Conservation (phyloP, 2,113 vertebrate genomes). For the Percina caprodes region DNA sequence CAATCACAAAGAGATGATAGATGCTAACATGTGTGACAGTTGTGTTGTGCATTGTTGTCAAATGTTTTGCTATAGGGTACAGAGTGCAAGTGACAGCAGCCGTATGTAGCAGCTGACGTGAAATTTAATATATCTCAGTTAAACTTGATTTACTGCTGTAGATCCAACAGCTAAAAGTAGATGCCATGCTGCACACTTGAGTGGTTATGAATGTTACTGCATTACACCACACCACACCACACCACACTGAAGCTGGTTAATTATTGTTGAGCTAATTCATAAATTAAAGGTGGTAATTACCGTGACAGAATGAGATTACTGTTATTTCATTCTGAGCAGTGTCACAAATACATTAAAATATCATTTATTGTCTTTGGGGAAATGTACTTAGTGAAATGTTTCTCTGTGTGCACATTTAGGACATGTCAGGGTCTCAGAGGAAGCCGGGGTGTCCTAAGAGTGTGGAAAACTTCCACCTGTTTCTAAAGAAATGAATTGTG, state of each 20-base stretch:
- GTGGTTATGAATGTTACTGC: constrained; percentile 31
- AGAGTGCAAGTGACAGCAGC: constrained; percentile 2
- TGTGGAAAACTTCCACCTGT: constrained; percentile 2
- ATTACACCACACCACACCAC: constrained; percentile 43
- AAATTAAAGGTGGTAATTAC: constrained; percentile 72
- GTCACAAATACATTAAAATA: constrained; percentile 70
- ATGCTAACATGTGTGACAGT: constrained; percentile 5
- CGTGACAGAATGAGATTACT: constrained; percentile 60
- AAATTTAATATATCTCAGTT: background rate
- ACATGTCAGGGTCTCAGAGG: constrained; percentile 14
- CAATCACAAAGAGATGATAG: constrained; percentile 26
- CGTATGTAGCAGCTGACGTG: background rate
- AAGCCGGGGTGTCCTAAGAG: background rate
- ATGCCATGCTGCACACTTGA: constrained; percentile 18
- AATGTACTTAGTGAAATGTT: constrained; percentile 40
- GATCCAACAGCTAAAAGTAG: constrained; percentile 42
- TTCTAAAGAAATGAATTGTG: background rate
- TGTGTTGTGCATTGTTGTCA: background rate
- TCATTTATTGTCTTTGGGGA: constrained; percentile 58
- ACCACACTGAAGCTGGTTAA: constrained; percentile 46
- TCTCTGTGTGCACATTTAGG: constrained; percentile 33
- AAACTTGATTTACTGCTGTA: constrained; percentile 13
- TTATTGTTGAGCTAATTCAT: constrained; percentile 69
- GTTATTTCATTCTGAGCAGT: constrained; percentile 52
- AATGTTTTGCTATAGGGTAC: too few relatives aligned